A percentile compares a stretch with the other conserved stretches of the same genome.
Conservation (phyloP, 2,888 invertebrate genomes). For the Stenoptilia bipunctidactyla region DNA sequence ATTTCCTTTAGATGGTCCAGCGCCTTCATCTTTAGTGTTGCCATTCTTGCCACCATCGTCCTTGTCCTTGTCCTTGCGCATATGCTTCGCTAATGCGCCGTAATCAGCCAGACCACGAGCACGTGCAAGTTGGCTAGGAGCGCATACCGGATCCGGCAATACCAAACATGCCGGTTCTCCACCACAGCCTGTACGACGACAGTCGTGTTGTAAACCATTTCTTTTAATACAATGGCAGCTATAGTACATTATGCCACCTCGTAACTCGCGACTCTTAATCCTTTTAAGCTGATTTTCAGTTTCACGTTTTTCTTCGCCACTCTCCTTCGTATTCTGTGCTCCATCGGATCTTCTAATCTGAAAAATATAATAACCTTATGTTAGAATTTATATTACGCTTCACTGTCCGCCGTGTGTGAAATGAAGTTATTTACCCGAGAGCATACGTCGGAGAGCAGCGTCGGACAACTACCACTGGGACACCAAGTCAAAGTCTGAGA, state of each 20-base stretch:
- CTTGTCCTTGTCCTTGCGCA: slow-evolving; percentile 27
- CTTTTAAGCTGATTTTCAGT: slow-evolving; percentile 56
- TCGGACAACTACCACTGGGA: slow-evolving; percentile 49
- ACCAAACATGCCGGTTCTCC: slow-evolving; percentile 64
- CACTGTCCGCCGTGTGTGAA: slow-evolving; percentile 43
- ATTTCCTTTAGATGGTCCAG: slow-evolving; percentile 27
- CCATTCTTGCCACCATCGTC: slow-evolving; percentile 10
- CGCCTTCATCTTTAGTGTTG: slow-evolving; percentile 21
- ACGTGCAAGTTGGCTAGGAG: slow-evolving; percentile 62
- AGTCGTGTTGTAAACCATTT: slow-evolving; percentile 72
- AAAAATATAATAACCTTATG: slow-evolving; percentile 19
- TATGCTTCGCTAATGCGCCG: slow-evolving; percentile 38
- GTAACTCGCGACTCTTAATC: slow-evolving; percentile 64
- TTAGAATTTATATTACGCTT: slow-evolving; percentile 1
- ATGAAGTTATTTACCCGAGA: slow-evolving; percentile 33
- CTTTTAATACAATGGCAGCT: slow-evolving; percentile 72
- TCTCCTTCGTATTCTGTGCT: slow-evolving; percentile 35
- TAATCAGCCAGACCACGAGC: slow-evolving; percentile 54
- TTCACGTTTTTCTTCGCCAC: slow-evolving; percentile 49
- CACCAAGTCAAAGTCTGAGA: slow-evolving; percentile 59
- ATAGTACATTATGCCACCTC: slow-evolving; percentile 66
- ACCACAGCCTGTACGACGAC: slow-evolving; percentile 65
- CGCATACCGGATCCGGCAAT: slow-evolving; percentile 67
- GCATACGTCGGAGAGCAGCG: slow-evolving; percentile 24
- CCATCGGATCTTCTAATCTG: slow-evolving; percentile 26